A percentile compares a stretch with the other conserved stretches of the same genome.
phyloP scores from a whole-genome alignment of 2,797 vertebrate species.

The Cercopithecus petaurista region DNA sequence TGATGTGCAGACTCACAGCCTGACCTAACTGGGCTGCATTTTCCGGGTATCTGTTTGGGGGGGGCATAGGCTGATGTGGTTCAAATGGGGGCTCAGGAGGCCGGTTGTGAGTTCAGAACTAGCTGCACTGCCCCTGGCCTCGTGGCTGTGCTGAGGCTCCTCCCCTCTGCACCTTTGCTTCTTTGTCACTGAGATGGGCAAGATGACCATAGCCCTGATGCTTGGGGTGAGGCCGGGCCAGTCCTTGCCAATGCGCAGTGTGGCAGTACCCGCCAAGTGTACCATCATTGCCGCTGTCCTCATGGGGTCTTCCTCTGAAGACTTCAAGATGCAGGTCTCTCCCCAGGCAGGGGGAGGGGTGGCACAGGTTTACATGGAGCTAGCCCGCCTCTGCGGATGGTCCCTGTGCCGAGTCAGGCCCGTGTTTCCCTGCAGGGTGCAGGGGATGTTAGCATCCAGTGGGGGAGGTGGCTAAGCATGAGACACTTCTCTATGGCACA shows the following conservation, averaged over 20 bases:
- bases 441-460: background rate
- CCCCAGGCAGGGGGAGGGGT: background rate
- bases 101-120: background rate
- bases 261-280: background rate
- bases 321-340: background rate
- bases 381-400: background rate
- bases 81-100: background rate
- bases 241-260: background rate
- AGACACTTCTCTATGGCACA: background rate
- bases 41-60: background rate
- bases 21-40: background rate
- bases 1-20: background rate
- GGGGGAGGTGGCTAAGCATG: conserved; percentile 17
- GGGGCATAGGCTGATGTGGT: background rate
- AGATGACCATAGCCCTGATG: background rate
- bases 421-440: background rate
- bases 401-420: background rate
- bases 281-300: background rate
- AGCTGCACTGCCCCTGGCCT: background rate
- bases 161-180: background rate
- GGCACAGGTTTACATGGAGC: no score
- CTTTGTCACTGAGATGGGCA: background rate
- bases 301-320: background rate
- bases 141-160: background rate
- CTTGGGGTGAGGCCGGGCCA: fast-evolving